Conservation (phyloP, 2,113 vertebrate genomes). For the Pluvialis apricaria region DNA sequence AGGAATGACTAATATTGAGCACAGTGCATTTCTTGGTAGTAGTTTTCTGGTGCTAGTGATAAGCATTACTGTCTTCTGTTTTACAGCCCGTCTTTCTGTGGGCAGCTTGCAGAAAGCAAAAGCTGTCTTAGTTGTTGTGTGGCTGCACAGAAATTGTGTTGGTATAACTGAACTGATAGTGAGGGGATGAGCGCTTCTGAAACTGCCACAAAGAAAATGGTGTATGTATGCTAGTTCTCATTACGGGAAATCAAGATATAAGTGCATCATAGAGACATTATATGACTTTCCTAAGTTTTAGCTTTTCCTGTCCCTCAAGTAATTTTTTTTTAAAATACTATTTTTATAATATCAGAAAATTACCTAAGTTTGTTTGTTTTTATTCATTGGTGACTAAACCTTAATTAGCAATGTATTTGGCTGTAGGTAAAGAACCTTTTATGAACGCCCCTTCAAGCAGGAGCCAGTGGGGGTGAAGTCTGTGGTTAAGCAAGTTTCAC, state of each 20-base stretch:
- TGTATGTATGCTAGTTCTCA: not conserved
- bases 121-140: not conserved
- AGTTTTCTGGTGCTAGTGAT: not conserved
- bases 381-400: not conserved
- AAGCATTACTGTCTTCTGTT: not conserved
- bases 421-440: not conserved
- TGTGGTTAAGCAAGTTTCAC: not conserved
- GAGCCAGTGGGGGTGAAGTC: not conserved
- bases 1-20: not conserved
- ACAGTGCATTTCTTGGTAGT: not conserved
- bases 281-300: not conserved
- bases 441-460: not conserved
- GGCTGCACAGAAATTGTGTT: not conserved
- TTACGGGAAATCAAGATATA: not conserved
- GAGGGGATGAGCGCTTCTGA: fast-evolving
- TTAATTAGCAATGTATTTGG: not conserved
- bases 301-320: not conserved
- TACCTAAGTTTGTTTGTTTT: not conserved
- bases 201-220: not conserved
- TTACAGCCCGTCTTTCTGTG: fast-evolving
- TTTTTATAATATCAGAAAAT: not conserved
- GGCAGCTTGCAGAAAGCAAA: not conserved
- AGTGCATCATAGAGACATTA: not conserved
- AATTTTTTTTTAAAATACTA: not conserved
- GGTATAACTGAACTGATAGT: not conserved